These are phyloP conservation scores for Sprattus sprattus DNA, from an alignment of 2,113 vertebrate species.

Conservation along the genomic window DNA sequence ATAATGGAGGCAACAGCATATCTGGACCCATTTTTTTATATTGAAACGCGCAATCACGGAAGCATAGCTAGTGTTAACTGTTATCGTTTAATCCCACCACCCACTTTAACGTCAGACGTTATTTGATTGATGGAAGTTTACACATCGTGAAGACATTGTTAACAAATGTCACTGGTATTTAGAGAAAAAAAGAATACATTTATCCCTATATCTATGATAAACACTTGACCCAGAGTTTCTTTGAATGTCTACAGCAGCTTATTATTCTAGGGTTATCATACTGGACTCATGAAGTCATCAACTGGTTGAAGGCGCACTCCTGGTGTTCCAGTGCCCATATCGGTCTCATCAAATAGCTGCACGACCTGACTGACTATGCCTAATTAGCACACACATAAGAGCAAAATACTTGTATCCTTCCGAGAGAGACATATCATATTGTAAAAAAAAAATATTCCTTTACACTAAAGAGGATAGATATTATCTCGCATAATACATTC, in stretches of 20 bases:
- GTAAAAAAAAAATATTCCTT: background rate
- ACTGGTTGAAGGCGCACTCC: background rate
- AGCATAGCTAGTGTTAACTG: background rate
- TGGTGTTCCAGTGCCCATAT: background rate
- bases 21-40: slow-evolving; percentile 12
- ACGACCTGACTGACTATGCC: background rate
- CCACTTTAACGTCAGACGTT: background rate
- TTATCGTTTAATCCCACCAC: background rate
- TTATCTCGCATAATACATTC: no score
- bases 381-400: background rate
- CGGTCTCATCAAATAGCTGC: background rate
- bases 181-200: background rate
- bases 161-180: background rate
- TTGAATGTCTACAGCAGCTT: background rate
- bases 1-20: background rate
- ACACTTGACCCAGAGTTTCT: background rate
- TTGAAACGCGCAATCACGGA: slow-evolving; percentile 10
- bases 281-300: background rate
- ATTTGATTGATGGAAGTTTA: background rate
- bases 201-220: background rate
- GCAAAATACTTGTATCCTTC: background rate
- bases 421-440: background rate
- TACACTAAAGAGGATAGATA: background rate
- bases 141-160: background rate
- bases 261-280: background rate